A percentile compares a stretch with the other conserved stretches of the same genome.
These are phyloP conservation scores for Eustalomyia histrio DNA, from an alignment of 2,888 invertebrate genomes.

Conservation along the genomic window DNA sequence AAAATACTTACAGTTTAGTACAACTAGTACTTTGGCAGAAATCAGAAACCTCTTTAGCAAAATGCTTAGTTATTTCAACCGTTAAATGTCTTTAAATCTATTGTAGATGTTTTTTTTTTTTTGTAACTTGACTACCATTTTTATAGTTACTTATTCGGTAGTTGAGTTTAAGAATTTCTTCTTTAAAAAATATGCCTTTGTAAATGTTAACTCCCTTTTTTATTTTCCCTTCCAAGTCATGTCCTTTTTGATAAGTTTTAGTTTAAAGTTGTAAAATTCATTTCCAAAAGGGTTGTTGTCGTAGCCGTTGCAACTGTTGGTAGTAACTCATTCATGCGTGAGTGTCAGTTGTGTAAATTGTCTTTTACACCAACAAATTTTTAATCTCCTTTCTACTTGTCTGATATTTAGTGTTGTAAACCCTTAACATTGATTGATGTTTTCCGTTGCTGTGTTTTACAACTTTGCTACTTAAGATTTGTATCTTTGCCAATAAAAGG, in stretches of 20 bases:
- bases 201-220: constrained; percentile 8
- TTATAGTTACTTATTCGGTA: not conserved
- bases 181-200: constrained; percentile 8
- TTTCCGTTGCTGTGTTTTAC: constrained; percentile 45
- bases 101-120: not conserved
- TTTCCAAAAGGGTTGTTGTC: no score
- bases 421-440: constrained; percentile 60
- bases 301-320: not conserved
- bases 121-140: not conserved
- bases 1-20: constrained; percentile 7
- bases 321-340: constrained; percentile 47
- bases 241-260: constrained; percentile 25
- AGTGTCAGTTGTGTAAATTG: constrained; percentile 57
- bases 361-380: constrained; percentile 47
- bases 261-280: not conserved
- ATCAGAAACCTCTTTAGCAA: constrained; percentile 27
- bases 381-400: constrained; percentile 28
- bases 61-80: constrained; percentile 36
- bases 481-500: constrained; percentile 17
- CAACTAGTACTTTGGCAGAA: constrained; percentile 1
- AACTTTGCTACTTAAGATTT: constrained; percentile 39
- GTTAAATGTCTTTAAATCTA: constrained; percentile 38
- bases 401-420: constrained; percentile 9
- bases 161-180: not conserved
- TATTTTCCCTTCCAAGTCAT: not conserved